A percentile compares a stretch with the other conserved stretches of the same genome.
phyloP scores from a whole-genome alignment of 2,113 vertebrate genomes.

The Pollachius pollachius region DNA sequence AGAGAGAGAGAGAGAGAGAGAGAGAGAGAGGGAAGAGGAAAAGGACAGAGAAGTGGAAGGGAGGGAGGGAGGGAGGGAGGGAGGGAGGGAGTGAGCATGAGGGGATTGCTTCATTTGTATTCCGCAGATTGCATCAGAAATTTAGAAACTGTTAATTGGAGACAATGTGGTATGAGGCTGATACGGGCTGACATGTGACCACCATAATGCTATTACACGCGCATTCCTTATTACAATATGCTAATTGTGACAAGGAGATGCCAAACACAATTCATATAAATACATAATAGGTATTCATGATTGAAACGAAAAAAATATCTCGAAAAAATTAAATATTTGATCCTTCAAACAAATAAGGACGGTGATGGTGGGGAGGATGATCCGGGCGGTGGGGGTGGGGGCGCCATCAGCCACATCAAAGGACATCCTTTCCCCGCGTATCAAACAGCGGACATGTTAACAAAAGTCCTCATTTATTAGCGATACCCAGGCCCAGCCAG shows the following conservation, averaged over 20 bases:
- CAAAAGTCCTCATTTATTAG: constrained; percentile 68
- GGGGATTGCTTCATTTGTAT: constrained; percentile 65
- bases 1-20: no score
- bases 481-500: constrained; percentile 45
- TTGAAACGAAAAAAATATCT: no score
- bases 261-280: constrained; percentile 44
- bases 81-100: constrained; percentile 40
- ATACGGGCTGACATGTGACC: constrained; percentile 60
- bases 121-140: constrained; percentile 66
- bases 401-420: constrained; percentile 43
- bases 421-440: constrained; percentile 42
- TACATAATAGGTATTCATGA: constrained; percentile 18
- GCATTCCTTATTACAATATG: constrained; percentile 52
- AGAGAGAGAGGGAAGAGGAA: no score
- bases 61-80: constrained; percentile 2
- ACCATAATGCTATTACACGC: constrained; percentile 52
- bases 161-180: constrained; percentile 58
- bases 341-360: no score
- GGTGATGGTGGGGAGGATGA: no score
- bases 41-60: no score
- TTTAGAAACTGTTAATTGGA: constrained; percentile 66
- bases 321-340: no score
- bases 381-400: not conserved
- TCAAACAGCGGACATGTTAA: constrained; percentile 26
- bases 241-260: constrained; percentile 24